A percentile compares a stretch with the other conserved stretches of the same genome.
Conservation (phyloP, 2,113 vertebrate species). For the Cynocephalus volans region DNA sequence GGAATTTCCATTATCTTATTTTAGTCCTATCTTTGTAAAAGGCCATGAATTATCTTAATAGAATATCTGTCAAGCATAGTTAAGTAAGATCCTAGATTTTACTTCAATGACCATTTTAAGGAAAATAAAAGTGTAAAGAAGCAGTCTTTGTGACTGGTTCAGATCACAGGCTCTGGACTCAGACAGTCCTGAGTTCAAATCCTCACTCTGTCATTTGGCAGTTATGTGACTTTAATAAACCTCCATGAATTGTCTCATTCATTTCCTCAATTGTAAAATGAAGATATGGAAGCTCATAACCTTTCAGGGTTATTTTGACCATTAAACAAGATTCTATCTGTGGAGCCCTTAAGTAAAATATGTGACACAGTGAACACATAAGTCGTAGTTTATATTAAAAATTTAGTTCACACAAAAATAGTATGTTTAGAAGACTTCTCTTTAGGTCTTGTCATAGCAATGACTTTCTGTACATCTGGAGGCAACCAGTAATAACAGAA, state of each 20-base stretch:
- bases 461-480: not conserved
- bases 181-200: not conserved
- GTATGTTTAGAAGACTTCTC: not conserved
- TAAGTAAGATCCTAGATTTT: conserved; percentile 14
- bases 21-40: conserved; percentile 61
- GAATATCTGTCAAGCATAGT: not conserved
- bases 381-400: conserved; percentile 46
- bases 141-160: not conserved
- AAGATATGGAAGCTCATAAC: not conserved
- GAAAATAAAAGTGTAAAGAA: not conserved
- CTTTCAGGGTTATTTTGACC: not conserved
- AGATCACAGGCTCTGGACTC: not conserved
- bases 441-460: not conserved
- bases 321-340: not conserved
- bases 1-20: conserved; percentile 65
- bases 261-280: not conserved
- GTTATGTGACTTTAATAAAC: not conserved
- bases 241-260: not conserved
- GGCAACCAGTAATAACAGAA: not conserved
- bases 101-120: not conserved
- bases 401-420: not conserved
- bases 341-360: not conserved
- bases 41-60: conserved; percentile 13
- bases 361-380: not conserved
- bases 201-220: not conserved